Percentiles rank a stretch among this genome's conserved stretches.
Conservation (phyloP, 2,113 vertebrate genomes). For the Lepus europaeus region DNA sequence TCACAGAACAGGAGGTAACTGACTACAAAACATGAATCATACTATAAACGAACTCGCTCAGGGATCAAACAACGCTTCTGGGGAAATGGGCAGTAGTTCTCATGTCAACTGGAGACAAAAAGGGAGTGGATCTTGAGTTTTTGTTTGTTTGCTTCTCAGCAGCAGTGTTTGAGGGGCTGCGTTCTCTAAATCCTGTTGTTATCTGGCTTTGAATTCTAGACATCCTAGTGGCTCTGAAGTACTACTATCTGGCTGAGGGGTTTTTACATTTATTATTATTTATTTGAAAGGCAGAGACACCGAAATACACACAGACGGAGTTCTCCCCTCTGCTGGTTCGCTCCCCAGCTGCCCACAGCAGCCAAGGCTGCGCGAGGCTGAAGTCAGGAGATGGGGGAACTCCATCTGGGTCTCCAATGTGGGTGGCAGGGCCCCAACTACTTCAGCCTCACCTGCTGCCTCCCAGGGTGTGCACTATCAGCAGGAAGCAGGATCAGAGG, state of each 20-base stretch:
- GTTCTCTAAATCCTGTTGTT: background rate
- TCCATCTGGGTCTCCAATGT: no score
- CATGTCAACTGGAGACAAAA: conserved; percentile 2
- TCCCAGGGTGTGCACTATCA: no score
- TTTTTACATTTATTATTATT: no score
- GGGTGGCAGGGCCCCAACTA: no score
- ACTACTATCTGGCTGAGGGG: background rate
- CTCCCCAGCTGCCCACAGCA: no score
- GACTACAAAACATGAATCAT: conserved; percentile 43
- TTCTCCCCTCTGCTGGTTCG: no score
- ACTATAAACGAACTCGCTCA: background rate
- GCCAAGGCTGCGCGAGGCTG: no score
- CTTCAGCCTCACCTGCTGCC: no score
- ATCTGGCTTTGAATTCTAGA: background rate
- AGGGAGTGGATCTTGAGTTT: background rate
- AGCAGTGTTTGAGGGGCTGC: background rate
- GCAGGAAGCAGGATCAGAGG: no score
- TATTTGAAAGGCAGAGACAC: no score
- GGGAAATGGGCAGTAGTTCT: background rate
- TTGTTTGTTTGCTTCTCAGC: background rate
- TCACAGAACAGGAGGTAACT: conserved; percentile 19
- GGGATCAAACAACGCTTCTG: background rate
- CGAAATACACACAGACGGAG: no score
- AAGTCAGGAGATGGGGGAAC: no score
- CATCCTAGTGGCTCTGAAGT: background rate